These are phyloP conservation scores for Nyctibius grandis DNA, from an alignment of 2,797 vertebrate species.

Conservation along the genomic window DNA sequence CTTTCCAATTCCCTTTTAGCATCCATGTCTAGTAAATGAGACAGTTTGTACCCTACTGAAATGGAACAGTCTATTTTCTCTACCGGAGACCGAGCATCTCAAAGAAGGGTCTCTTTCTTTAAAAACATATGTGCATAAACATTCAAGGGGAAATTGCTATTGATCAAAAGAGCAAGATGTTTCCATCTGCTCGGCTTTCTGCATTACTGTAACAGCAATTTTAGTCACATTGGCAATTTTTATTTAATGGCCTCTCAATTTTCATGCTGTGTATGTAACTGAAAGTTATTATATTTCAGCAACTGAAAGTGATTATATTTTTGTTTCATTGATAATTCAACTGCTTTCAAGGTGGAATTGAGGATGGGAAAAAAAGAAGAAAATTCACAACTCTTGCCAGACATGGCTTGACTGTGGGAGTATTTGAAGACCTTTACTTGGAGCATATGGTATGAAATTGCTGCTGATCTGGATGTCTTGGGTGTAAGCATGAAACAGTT, in stretches of 20 bases:
- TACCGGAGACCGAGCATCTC: background rate
- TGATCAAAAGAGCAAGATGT: background rate
- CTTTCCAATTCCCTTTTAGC: background rate
- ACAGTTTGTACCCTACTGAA: background rate
- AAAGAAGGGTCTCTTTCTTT: background rate
- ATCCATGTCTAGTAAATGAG: background rate
- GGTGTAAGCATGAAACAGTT: constrained; percentile 61
- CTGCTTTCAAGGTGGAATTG: constrained; percentile 55
- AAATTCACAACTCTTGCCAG: constrained; percentile 27
- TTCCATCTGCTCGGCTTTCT: background rate
- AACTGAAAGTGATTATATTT: constrained; percentile 38
- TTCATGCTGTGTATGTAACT: background rate
- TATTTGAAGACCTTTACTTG: constrained; percentile 33
- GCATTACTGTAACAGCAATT: background rate
- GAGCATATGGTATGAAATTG: constrained; percentile 52
- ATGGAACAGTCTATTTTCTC: background rate
- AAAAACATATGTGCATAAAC: background rate
- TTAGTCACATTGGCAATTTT: constrained; percentile 31
- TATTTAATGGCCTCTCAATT: constrained; percentile 18
- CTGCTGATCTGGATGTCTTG: constrained; percentile 65
- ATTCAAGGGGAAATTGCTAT: constrained; percentile 2
- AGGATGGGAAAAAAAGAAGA: background rate
- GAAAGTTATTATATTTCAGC: constrained; percentile 38
- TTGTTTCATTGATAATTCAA: constrained; percentile 65
- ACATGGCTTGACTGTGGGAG: constrained; percentile 25